A percentile compares a stretch with the other conserved stretches of the same genome.
Conservation (phyloP, 2,797 vertebrate species). For the Acanthurus leucopareius region DNA sequence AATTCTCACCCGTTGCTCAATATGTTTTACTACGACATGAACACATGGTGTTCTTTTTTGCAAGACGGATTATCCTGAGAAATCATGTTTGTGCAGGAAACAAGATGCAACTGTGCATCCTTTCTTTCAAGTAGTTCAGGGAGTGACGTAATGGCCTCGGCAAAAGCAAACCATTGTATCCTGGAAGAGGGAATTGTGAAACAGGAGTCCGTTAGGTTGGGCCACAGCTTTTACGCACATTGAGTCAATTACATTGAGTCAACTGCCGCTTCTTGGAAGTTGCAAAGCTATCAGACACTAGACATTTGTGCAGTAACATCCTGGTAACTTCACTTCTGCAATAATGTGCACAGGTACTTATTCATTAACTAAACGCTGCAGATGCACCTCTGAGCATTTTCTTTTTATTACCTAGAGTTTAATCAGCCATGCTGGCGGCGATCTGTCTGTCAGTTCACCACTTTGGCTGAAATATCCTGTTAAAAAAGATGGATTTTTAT, state of each 20-base stretch:
- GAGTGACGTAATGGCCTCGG: constrained; percentile 41
- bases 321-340: constrained; percentile 9
- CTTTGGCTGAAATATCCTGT: too few relatives aligned
- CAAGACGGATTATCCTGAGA: not conserved
- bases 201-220: constrained; percentile 63
- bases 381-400: not conserved
- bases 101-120: constrained; percentile 17
- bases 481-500: not conserved
- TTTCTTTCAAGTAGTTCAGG: constrained; percentile 13
- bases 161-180: constrained; percentile 50
- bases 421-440: too few relatives aligned
- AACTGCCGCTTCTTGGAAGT: constrained; percentile 69
- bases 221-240: constrained; percentile 65
- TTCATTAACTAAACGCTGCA: not conserved
- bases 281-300: constrained; percentile 2
- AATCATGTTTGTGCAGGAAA: constrained; percentile 25
- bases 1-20: constrained; percentile 17
- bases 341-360: constrained; percentile 5
- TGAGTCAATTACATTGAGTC: constrained; percentile 37
- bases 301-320: constrained; percentile 11
- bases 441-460: not conserved
- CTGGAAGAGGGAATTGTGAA: constrained; percentile 71
- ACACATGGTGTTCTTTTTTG: constrained; percentile 18
- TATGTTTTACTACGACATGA: not conserved
- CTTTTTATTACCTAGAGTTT: not conserved